Evolutionary conservation across 2,888 invertebrate genomes (phyloP).

Genomic region (Thumatha senex): DNA sequence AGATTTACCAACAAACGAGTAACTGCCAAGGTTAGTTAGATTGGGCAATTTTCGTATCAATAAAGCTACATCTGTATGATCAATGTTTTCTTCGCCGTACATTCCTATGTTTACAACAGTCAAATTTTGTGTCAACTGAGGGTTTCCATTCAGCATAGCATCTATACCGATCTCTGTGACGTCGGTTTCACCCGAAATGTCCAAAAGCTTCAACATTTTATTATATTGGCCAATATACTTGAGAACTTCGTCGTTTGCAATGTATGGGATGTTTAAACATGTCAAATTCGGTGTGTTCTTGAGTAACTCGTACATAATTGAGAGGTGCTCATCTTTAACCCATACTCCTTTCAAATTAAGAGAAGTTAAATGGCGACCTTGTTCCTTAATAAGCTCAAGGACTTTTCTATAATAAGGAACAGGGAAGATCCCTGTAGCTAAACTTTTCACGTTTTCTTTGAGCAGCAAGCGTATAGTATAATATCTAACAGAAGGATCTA

Average conservation of each 20-base stretch:
- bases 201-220: constrained; percentile 83
- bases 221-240: constrained; percentile 83
- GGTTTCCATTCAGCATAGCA: constrained; percentile 78
- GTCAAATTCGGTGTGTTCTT: constrained; percentile 84
- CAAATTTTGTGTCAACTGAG: constrained; percentile 79
- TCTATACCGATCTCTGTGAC: constrained; percentile 86
- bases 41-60: constrained; percentile 86
- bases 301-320: constrained; percentile 84
- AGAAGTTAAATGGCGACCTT: constrained; percentile 85
- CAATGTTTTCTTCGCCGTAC: constrained; percentile 87
- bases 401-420: constrained; percentile 88
- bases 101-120: constrained; percentile 87
- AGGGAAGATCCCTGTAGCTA: constrained; percentile 88
- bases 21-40: constrained; percentile 85
- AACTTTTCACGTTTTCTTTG: constrained; percentile 85
- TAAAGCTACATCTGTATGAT: constrained; percentile 85
- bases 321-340: constrained; percentile 87
- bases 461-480: constrained; percentile 86
- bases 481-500: constrained; percentile 87
- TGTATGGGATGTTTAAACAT: constrained; percentile 86
- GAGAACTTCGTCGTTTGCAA: constrained; percentile 87
- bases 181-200: constrained; percentile 88
- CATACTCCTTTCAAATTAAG: constrained; percentile 89
- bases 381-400: constrained; percentile 85
- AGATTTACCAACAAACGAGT: constrained; percentile 87